Conservation (phyloP, 2,797 vertebrate genomes). For the Hydrophis major region DNA sequence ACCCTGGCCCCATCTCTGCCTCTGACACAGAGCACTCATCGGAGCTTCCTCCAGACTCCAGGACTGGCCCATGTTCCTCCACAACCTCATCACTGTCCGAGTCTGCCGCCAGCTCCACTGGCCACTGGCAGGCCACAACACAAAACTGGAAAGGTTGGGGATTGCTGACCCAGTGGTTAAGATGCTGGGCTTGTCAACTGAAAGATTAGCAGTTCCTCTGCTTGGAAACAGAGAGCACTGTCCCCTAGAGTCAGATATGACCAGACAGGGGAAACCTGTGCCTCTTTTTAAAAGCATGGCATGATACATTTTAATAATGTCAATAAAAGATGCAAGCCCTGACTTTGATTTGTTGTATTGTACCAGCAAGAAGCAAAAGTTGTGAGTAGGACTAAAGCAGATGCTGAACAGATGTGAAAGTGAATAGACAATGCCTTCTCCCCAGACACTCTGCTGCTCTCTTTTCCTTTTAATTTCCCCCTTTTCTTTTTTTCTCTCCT, state of each 20-base stretch:
- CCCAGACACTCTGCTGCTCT: background rate
- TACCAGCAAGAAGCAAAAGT: background rate
- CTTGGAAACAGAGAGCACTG: background rate
- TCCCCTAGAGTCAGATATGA: no score
- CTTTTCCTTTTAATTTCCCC: background rate
- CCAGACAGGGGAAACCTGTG: background rate
- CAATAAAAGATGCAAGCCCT: background rate
- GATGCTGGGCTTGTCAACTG: no score
- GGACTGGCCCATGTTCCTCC: no score
- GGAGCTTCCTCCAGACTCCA: no score
- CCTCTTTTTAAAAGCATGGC: background rate
- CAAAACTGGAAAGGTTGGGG: no score
- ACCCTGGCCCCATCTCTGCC: no score
- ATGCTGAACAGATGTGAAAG: background rate
- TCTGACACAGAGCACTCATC: no score
- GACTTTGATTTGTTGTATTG: background rate
- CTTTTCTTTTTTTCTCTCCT: background rate
- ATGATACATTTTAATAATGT: background rate
- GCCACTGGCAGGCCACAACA: no score
- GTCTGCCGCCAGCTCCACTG: no score
- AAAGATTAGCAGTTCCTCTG: background rate
- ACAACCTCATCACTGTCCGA: no score
- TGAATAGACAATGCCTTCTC: background rate
- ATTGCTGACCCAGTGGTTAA: no score
- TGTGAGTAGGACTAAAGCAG: background rate